Base-by-base conservation (phyloP, 2,888 invertebrate species). In the Syritta pipiens region DNA sequence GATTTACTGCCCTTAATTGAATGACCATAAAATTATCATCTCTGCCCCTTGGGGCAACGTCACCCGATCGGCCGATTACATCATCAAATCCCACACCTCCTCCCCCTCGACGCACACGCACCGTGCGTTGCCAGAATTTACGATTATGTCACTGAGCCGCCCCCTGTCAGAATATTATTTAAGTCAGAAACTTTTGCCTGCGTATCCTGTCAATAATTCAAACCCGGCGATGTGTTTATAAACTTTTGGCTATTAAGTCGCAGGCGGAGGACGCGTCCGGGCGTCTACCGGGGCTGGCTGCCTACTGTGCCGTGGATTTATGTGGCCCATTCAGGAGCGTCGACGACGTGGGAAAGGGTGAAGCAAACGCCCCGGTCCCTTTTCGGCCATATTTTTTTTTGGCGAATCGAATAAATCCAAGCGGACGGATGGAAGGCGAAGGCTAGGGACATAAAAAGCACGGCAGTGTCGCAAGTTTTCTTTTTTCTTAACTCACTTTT, bases 241-340 rank as follows among this genome's bases (percentile, higher is more conserved):
- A 79, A 79, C 74, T 79, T 79, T 74, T 22, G 62, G 60, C 79
- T 62, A 79, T 79, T 79, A 79, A 79, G 79, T 79, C 74, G 22
- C 22, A 60, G 59, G 40, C 71, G 51, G 46, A 63, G 22, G 62
- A 76, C 35, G 42, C 57, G 48, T 57, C 10, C 37, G 7, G 49
- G 55, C 48, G 26, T 14, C 17, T 30, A 32, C 37, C 9, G 24
- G 14, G 20, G 37, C 7, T 53, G 32, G 12, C 62, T 30, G 40
- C 77, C 72, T 60, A 48, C 67, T 51, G 63, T 67, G 60, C 24
- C 32, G 67, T 57, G 49, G 67, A 79, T 79, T 74, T 79, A 79
- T 79, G 48, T 67, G 17, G 40, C 14, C 65, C 62, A 20, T 28
- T 42, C 3, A 12, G 9, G 24, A 32, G 17, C 12, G 26, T 6